Evolutionary conservation across 2,888 invertebrate species (phyloP).

Genomic region (Lithophane semibrunnea): DNA sequence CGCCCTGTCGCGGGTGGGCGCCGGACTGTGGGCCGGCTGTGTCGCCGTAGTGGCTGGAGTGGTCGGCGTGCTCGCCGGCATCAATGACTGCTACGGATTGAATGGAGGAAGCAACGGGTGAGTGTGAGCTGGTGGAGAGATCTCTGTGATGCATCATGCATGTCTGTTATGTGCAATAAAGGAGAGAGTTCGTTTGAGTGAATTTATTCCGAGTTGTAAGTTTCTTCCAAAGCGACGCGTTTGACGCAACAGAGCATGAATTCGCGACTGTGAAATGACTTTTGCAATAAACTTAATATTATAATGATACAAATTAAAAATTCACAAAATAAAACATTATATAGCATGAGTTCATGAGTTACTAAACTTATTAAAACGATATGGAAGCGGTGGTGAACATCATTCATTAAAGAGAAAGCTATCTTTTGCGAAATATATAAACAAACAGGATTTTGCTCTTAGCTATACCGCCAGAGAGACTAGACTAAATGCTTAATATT

Average conservation of each 20-base stretch:
- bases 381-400: conserved; percentile 16
- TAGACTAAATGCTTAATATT: conserved; percentile 13
- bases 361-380: conserved; percentile 19
- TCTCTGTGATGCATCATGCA: conserved; percentile 6
- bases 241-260: conserved; percentile 61
- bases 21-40: conserved; percentile 93
- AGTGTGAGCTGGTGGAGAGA: conserved; percentile 55
- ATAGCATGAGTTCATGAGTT: conserved; percentile 20
- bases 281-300: conserved; percentile 43
- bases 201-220: conserved; percentile 40
- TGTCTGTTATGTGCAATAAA: background rate
- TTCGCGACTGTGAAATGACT: conserved; percentile 30
- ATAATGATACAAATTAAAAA: conserved; percentile 41
- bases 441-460: conserved; percentile 36
- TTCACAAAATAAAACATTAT: conserved; percentile 15
- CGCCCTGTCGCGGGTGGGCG: conserved; percentile 90
- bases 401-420: conserved; percentile 59
- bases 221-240: conserved; percentile 37
- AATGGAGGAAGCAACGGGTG: conserved; percentile 79
- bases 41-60: conserved; percentile 91
- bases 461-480: conserved; percentile 2
- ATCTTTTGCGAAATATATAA: conserved; percentile 51
- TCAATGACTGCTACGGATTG: conserved; percentile 89
- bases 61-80: conserved; percentile 91
- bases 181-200: conserved; percentile 46